phyloP scores from a whole-genome alignment of 2,888 invertebrate genomes.

The Megastigmus dorsalis region DNA sequence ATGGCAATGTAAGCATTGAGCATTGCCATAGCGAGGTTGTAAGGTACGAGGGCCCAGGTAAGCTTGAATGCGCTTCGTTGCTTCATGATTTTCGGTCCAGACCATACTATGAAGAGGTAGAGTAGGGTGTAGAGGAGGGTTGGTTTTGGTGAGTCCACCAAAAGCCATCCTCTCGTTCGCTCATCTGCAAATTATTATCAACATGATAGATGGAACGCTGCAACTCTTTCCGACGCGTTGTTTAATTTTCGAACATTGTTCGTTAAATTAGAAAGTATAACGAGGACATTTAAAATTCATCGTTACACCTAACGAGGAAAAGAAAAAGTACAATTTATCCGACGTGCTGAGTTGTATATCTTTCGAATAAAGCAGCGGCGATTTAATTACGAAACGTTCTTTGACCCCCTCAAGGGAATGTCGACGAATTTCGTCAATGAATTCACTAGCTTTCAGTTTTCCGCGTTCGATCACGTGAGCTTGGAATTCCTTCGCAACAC shows the following conservation, averaged over 20 bases:
- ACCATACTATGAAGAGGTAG: conserved; percentile 86
- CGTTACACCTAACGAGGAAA: too few relatives aligned
- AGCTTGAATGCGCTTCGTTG: conserved; percentile 85
- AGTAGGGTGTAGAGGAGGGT: conserved; percentile 82
- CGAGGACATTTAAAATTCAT: too few relatives aligned
- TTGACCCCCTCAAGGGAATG: conserved; percentile 1
- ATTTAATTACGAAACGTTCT: background rate
- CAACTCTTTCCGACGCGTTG: too few relatives aligned
- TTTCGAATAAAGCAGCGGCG: too few relatives aligned
- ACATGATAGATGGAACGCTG: too few relatives aligned
- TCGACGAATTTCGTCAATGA: conserved; percentile 6
- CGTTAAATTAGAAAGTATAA: too few relatives aligned
- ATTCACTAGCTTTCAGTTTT: conserved; percentile 31
- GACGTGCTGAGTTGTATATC: too few relatives aligned
- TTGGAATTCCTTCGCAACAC: conserved; percentile 10
- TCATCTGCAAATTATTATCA: too few relatives aligned
- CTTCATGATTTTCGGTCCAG: conserved; percentile 89
- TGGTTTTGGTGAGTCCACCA: conserved; percentile 88
- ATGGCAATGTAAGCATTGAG: conserved; percentile 90
- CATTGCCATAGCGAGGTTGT: conserved; percentile 88
- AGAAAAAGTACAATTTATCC: too few relatives aligned
- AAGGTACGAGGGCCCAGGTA: conserved; percentile 85
- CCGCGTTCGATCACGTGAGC: background rate
- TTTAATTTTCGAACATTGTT: too few relatives aligned
- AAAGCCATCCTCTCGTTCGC: conserved; percentile 88